phyloP scores from a whole-genome alignment of 2,113 vertebrate genomes.

The Syngnathus typhle region DNA sequence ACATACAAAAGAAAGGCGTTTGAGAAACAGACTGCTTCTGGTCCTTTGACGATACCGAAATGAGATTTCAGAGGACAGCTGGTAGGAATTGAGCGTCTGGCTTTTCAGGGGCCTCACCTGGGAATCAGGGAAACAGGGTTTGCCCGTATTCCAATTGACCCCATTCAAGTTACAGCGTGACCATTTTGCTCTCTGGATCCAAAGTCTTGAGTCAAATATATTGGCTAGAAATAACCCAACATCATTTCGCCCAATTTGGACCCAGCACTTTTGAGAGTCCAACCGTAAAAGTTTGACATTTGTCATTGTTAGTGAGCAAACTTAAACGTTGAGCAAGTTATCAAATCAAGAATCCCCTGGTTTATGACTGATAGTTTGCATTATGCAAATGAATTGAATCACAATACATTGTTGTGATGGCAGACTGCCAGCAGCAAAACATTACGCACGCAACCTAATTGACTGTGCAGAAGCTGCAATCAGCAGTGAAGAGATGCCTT shows the following conservation, averaged over 20 bases:
- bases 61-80: slow-evolving; percentile 39
- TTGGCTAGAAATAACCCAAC: too few relatives aligned
- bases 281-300: background rate
- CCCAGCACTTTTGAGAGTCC: too few relatives aligned
- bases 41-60: slow-evolving; percentile 36
- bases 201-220: too few relatives aligned
- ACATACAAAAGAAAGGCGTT: slow-evolving; percentile 14
- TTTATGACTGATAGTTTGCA: background rate
- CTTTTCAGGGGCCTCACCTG: slow-evolving; percentile 5
- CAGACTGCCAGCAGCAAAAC: background rate
- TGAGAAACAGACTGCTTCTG: slow-evolving; percentile 33
- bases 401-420: background rate
- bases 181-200: too few relatives aligned
- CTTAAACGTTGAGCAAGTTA: background rate
- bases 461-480: background rate
- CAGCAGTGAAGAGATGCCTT: background rate
- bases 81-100: slow-evolving; percentile 21
- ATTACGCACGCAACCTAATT: background rate
- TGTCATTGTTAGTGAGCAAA: background rate
- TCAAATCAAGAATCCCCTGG: background rate
- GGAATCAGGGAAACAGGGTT: background rate
- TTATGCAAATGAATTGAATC: background rate
- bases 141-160: too few relatives aligned
- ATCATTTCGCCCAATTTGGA: too few relatives aligned
- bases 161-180: too few relatives aligned